A percentile compares a stretch with the other conserved stretches of the same genome.
Evolutionary conservation across 2,888 invertebrate genomes (phyloP).

Genomic region (Cyaniris semiargus): DNA sequence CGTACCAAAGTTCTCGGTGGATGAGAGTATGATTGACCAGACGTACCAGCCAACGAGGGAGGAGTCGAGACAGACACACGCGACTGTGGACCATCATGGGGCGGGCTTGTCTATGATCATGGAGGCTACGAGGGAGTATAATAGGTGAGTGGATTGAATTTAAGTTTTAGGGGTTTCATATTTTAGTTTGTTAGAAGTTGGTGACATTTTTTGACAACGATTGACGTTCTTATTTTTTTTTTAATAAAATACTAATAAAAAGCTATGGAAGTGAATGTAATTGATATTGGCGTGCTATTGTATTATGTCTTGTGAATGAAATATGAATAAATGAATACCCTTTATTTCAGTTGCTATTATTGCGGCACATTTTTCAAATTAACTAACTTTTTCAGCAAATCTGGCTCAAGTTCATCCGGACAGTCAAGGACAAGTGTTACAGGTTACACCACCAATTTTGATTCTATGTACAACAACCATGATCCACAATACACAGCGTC

Average conservation of each 20-base stretch:
- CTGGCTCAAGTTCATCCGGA: constrained; percentile 74
- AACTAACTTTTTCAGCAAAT: constrained; percentile 77
- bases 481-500: constrained; percentile 65
- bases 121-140: constrained; percentile 82
- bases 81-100: constrained; percentile 66
- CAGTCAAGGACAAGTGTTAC: constrained; percentile 75
- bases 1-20: constrained; percentile 70
- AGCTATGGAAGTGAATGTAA: too few species aligned
- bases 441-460: constrained; percentile 70
- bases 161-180: neutral
- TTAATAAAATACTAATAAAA: too few species aligned
- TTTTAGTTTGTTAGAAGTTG: too few species aligned
- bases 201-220: too few species aligned
- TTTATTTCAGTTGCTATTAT: too few species aligned
- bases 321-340: too few species aligned
- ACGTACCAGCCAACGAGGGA: constrained; percentile 64
- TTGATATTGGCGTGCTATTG: too few species aligned
- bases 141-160: constrained; percentile 58
- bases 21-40: constrained; percentile 67
- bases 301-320: too few species aligned
- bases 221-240: too few species aligned
- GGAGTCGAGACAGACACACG: constrained; percentile 63
- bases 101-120: constrained; percentile 81
- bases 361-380: too few species aligned
- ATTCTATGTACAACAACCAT: constrained; percentile 71